These are phyloP conservation scores for Opisthocomus hoazin DNA, from an alignment of 2,113 vertebrate species.

Conservation along the genomic window DNA sequence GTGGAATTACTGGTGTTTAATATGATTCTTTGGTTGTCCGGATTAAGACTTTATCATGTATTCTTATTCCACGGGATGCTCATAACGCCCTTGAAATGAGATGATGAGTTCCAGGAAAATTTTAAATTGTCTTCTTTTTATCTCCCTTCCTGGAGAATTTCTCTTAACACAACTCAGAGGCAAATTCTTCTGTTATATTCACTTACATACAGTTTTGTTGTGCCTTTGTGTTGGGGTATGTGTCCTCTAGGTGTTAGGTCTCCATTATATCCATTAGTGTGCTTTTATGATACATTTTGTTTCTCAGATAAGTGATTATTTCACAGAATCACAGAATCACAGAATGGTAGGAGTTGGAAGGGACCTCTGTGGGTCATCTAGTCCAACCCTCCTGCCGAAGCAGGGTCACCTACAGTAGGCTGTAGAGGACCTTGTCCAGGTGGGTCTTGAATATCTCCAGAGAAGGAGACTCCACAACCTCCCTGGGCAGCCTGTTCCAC, in stretches of 20 bases:
- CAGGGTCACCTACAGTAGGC: too few species aligned
- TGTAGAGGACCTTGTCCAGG: too few species aligned
- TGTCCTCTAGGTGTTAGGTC: not conserved
- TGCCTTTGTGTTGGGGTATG: not conserved
- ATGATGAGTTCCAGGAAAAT: not conserved
- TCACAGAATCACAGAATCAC: too few species aligned
- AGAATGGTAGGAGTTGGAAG: too few species aligned
- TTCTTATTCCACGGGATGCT: not conserved
- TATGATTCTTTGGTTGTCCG: not conserved
- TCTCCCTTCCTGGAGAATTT: not conserved
- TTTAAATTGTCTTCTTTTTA: not conserved
- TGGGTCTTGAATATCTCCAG: too few species aligned
- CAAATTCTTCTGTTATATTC: not conserved
- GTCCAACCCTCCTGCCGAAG: too few species aligned
- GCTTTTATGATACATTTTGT: not conserved
- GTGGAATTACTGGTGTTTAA: not conserved
- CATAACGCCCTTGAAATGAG: too few species aligned
- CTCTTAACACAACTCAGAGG: not conserved
- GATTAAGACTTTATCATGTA: not conserved
- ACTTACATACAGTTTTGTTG: not conserved
- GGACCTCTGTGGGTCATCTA: too few species aligned
- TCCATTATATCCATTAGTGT: not conserved
- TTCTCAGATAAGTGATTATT: not conserved
- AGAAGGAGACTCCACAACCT: too few species aligned
- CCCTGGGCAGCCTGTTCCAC: too few species aligned